Percentiles rank a stretch among this genome's conserved stretches.
phyloP scores from a whole-genome alignment of 1,140 invertebrate genomes.

The Sesamia nonagrioides region DNA sequence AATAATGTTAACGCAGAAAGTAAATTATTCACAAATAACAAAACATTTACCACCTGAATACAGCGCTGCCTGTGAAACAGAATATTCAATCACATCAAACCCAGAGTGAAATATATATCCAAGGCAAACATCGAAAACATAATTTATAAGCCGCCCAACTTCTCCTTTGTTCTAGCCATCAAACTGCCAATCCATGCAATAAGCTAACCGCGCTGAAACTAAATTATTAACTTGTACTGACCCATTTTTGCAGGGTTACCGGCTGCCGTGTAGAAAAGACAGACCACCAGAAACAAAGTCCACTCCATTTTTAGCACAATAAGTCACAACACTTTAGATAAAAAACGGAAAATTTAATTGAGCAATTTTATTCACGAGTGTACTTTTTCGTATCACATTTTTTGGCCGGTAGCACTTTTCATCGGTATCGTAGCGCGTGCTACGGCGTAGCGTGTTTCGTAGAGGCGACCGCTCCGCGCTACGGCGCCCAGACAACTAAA shows the following conservation, averaged over 20 bases:
- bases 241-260: slow-evolving; percentile 82
- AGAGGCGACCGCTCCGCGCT: slow-evolving; percentile 64
- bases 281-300: slow-evolving; percentile 60
- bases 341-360: slow-evolving; percentile 55
- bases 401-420: slow-evolving; percentile 54
- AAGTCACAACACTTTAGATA: slow-evolving; percentile 56
- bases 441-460: slow-evolving; percentile 54
- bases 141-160: slow-evolving; percentile 48
- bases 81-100: slow-evolving; percentile 32
- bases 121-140: slow-evolving; percentile 37
- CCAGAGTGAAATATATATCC: slow-evolving; percentile 11
- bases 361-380: slow-evolving; percentile 51
- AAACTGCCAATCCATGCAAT: slow-evolving; percentile 59
- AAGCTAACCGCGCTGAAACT: slow-evolving; percentile 61
- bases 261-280: slow-evolving; percentile 56
- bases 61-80: not conserved
- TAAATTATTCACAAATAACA: not conserved
- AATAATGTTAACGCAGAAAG: no score
- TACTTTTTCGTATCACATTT: slow-evolving; percentile 65
- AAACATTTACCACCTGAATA: not conserved
- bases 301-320: slow-evolving; percentile 71
- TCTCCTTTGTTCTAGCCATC: slow-evolving; percentile 60
- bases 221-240: slow-evolving; percentile 73
- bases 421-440: slow-evolving; percentile 55
- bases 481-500: slow-evolving; percentile 77